Base-by-base conservation (phyloP, 2,888 invertebrate genomes). In the Salpingus planirostris region DNA sequence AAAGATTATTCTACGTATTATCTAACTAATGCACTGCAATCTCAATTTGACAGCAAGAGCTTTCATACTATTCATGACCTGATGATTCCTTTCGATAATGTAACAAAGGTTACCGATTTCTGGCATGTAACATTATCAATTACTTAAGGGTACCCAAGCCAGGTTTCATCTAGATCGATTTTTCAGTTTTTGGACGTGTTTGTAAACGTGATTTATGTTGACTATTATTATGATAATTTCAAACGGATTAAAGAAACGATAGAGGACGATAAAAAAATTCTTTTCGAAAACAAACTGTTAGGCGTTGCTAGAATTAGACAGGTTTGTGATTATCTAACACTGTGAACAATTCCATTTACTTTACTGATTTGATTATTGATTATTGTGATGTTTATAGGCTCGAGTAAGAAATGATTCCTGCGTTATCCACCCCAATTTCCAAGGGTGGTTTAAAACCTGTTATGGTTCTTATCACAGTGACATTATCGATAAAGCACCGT, bases 341-440 rank as follows among this genome's bases (percentile, higher is more conserved):
- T n/a, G n/a, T n/a, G n/a, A n/a, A n/a, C n/a, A n/a, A n/a, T n/a
- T n/a, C n/a, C n/a, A n/a, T n/a, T n/a, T n/a, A n/a, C n/a, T n/a
- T n/a, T n/a, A n/a, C n/a, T n/a, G n/a, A n/a, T n/a, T n/a, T n/a
- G n/a, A n/a, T n/a, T n/a, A n/a, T n/a, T n/a, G n/a, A n/a, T n/a
- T n/a, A n/a, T n/a, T n/a, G n/a, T n/a, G n/a, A n/a, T n/a, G n/a
- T 68, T 37, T 39, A 15, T 24, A 62, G 60, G 54, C 74, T 2
- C 65, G 72, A 43, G 76, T 78, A 0, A 54, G 57, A 4, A 72
- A 71, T 38, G 67, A 77, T 51, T 75, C 78, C 2, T 84, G 83
- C 51, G 57, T 60, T 15, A 70, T 82, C 2, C 76, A 78, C 39
- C 66, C 68, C 11, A 70, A 74, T 37, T 82, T 83, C 51, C 61